A percentile compares a stretch with the other conserved stretches of the same genome.
Conservation (phyloP, 2,888 invertebrate genomes). For the Conus canariensis region DNA sequence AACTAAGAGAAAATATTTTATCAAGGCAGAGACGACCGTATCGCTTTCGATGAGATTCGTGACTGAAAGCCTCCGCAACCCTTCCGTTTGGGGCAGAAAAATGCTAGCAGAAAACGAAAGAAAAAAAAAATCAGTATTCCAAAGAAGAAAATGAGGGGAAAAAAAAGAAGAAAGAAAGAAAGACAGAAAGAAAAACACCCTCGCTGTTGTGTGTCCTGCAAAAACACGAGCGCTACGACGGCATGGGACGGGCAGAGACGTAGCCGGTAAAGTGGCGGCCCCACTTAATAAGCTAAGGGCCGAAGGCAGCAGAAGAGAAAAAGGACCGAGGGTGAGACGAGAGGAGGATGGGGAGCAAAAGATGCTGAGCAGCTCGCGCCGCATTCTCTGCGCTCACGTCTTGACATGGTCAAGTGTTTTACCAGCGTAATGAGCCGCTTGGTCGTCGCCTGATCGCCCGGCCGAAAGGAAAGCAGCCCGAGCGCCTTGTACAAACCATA, state of each 20-base stretch:
- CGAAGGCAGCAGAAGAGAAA: background rate
- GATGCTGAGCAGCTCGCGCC: background rate
- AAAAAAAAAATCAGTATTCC: background rate
- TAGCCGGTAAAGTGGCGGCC: background rate
- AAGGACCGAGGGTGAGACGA: background rate
- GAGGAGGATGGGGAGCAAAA: background rate
- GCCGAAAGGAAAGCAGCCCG: conserved; percentile 27
- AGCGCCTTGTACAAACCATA: conserved; percentile 42
- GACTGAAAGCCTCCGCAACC: conserved; percentile 1
- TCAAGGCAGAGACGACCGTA: background rate
- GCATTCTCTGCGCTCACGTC: conserved; percentile 25
- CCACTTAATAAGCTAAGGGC: conserved; percentile 11
- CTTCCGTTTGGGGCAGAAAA: conserved; percentile 1
- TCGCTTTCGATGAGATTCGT: conserved; percentile 19
- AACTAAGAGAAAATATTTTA: conserved; percentile 19
- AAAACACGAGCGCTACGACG: background rate
- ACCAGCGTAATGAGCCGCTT: conserved; percentile 45
- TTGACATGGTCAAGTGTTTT: conserved; percentile 46
- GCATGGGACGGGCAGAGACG: conserved; percentile 12
- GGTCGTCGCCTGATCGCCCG: background rate
- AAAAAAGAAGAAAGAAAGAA: background rate
- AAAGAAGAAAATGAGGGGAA: too few species aligned
- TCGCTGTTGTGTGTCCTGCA: conserved; percentile 13
- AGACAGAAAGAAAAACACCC: background rate
- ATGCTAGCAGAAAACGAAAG: background rate